A percentile compares a stretch with the other conserved stretches of the same genome.
Evolutionary conservation across 1,140 invertebrate species (phyloP).

Genomic region (Drosophila kikkawai): DNA sequence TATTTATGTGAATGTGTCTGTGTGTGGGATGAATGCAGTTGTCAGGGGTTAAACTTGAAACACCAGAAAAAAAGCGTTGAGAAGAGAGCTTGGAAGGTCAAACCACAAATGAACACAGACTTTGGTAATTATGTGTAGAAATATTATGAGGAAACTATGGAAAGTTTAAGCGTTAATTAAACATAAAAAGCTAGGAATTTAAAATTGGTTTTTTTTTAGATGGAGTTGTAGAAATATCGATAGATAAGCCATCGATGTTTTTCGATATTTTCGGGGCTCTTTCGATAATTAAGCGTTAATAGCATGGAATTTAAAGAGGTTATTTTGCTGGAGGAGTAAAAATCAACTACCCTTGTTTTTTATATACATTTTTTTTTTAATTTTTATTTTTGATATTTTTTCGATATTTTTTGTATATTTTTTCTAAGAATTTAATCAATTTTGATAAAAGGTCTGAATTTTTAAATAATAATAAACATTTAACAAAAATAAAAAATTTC

Average conservation of each 20-base stretch:
- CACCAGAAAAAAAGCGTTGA: background rate
- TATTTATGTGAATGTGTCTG: background rate
- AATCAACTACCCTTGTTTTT: too few relatives aligned
- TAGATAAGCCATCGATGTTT: background rate
- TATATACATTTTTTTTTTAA: too few relatives aligned
- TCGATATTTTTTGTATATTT: too few relatives aligned
- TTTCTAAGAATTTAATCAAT: too few relatives aligned
- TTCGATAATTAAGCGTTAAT: too few relatives aligned
- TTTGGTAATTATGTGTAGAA: conserved; percentile 4
- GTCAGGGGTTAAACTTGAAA: conserved; percentile 25
- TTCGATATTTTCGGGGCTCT: background rate
- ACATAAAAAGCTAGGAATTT: too few relatives aligned
- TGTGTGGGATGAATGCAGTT: conserved; percentile 32
- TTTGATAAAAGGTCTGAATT: too few relatives aligned
- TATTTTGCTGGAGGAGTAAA: too few relatives aligned
- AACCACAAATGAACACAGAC: conserved; percentile 8
- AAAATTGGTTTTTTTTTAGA: background rate
- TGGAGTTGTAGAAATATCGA: background rate
- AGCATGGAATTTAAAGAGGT: too few relatives aligned
- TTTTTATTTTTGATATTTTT: too few relatives aligned
- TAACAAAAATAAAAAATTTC: too few relatives aligned
- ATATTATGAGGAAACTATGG: conserved; percentile 1
- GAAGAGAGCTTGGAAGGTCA: conserved; percentile 15
- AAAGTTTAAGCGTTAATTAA: background rate
- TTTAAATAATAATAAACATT: too few relatives aligned